A percentile compares a stretch with the other conserved stretches of the same genome.
Evolutionary conservation across 2,888 invertebrate genomes (phyloP).

Genomic region (Halocaridina rubra): DNA sequence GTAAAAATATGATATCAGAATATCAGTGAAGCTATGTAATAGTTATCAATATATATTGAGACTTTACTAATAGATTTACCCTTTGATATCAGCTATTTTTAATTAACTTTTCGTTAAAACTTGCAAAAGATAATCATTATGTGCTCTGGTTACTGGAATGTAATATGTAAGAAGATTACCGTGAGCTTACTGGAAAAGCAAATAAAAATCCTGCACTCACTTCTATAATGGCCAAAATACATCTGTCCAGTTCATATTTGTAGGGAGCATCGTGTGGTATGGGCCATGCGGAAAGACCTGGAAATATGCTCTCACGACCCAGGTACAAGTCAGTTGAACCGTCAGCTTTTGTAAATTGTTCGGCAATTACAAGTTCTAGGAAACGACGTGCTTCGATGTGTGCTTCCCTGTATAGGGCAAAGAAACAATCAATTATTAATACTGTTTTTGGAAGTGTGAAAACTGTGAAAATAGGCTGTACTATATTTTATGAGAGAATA

Average conservation of each 20-base stretch:
- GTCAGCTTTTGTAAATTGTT: not conserved
- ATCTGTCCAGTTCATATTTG: not conserved
- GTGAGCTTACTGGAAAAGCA: too few species aligned
- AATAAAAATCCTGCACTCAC: not conserved
- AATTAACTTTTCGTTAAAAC: not conserved
- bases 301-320: not conserved
- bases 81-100: too few species aligned
- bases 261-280: conserved; percentile 4
- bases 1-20: too few species aligned
- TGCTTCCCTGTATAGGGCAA: not conserved
- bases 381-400: not conserved
- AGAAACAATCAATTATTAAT: too few species aligned
- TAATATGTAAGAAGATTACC: too few species aligned
- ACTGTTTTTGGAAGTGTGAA: too few species aligned
- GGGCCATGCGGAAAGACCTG: conserved; percentile 5
- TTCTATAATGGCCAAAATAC: not conserved
- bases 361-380: not conserved
- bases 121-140: not conserved
- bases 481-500: too few species aligned
- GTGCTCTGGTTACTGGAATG: too few species aligned
- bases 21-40: too few species aligned
- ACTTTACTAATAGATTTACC: too few species aligned
- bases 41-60: too few species aligned
- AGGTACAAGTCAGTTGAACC: not conserved
- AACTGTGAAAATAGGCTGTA: too few species aligned